Percentiles rank a stretch among this genome's conserved stretches.
phyloP scores from a whole-genome alignment of 2,113 vertebrate genomes.

The Carassius gibelio region DNA sequence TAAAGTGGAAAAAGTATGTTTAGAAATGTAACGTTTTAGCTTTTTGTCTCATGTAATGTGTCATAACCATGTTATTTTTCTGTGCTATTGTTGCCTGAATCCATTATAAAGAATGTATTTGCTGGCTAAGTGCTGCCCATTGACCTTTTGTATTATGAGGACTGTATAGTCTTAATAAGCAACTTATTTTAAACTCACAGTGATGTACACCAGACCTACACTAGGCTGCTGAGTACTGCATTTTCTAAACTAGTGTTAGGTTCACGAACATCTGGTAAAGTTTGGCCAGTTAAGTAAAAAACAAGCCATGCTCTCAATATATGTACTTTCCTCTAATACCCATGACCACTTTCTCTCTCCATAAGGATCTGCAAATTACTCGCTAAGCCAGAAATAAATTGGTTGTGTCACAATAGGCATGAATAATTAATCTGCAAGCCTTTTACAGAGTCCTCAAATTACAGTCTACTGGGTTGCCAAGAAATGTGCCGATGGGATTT shows the following conservation, averaged over 20 bases:
- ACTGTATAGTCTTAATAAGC: neutral
- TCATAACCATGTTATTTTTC: neutral
- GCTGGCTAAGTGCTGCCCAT: neutral
- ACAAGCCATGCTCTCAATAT: neutral
- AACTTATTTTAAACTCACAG: neutral
- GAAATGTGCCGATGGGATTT: neutral
- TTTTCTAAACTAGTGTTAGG: neutral
- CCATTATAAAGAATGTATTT: neutral
- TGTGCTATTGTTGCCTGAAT: neutral
- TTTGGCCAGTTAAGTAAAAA: neutral
- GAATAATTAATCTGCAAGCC: conserved; percentile 73
- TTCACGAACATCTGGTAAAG: neutral
- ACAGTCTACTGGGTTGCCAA: conserved; percentile 16
- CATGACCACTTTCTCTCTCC: conserved; percentile 55
- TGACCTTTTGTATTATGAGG: neutral
- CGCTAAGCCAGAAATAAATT: conserved; percentile 68
- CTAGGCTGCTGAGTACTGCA: neutral
- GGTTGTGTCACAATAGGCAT: conserved; percentile 67
- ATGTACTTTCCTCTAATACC: conserved; percentile 48
- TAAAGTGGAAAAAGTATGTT: neutral
- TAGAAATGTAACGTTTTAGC: neutral
- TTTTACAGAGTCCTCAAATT: conserved; percentile 71
- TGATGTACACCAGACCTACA: neutral
- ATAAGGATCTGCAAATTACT: conserved; percentile 61
- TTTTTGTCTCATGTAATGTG: neutral